Evolutionary conservation across 1,140 invertebrate species (phyloP).

Genomic region (Lordiphosa clarofinis): DNA sequence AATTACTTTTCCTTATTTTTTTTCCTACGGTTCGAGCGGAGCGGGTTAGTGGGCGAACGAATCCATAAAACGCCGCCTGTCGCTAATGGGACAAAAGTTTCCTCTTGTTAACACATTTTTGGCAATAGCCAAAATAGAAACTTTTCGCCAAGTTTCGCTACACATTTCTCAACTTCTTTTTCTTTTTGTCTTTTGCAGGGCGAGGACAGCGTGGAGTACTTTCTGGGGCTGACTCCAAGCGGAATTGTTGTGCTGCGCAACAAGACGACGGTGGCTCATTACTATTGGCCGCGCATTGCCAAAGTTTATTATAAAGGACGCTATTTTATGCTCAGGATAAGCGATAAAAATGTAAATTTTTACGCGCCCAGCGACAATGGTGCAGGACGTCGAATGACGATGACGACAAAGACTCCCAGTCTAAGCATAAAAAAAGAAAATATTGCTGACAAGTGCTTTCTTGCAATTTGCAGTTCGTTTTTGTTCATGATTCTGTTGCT

Average conservation of each 20-base stretch:
- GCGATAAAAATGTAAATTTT: conserved; percentile 94
- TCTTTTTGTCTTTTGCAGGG: conserved; percentile 84
- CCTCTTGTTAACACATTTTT: conserved; percentile 61
- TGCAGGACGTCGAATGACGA: conserved; percentile 19
- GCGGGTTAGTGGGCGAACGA: conserved; percentile 12
- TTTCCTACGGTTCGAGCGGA: conserved; percentile 11
- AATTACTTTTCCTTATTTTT: conserved; percentile 68
- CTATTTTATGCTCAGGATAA: conserved; percentile 97
- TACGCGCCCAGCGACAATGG: conserved; percentile 43
- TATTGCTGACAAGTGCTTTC: conserved; percentile 63
- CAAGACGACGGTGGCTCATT: conserved; percentile 98
- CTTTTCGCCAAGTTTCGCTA: conserved; percentile 50
- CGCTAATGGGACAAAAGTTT: conserved; percentile 70
- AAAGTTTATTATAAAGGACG: conserved; percentile 97
- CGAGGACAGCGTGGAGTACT: conserved; percentile 98
- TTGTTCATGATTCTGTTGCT: conserved; percentile 20
- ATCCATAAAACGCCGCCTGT: conserved; percentile 59
- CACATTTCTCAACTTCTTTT: conserved; percentile 45
- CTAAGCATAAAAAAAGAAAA: conserved; percentile 64
- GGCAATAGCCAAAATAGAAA: conserved; percentile 52
- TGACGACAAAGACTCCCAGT: conserved; percentile 37
- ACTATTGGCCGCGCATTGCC: conserved; percentile 98
- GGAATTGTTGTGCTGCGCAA: conserved; percentile 97
- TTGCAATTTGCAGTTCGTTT: conserved; percentile 73
- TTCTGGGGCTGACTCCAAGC: conserved; percentile 97